Conservation (phyloP, 2,888 invertebrate genomes). For the Halictus ligatus region DNA sequence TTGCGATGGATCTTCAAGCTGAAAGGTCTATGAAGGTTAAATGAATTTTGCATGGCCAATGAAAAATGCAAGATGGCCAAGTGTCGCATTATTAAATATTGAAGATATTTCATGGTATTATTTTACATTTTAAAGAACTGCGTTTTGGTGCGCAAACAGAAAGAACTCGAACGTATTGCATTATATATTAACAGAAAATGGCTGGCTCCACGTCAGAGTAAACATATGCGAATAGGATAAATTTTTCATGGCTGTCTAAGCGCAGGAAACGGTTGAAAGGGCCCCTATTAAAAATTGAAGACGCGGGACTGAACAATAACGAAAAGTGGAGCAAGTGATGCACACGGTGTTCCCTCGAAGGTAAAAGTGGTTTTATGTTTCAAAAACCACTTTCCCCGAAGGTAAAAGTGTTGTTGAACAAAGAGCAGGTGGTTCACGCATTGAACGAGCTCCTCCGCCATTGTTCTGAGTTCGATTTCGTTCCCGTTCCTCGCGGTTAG, state of each 20-base stretch:
- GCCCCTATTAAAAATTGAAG: background rate
- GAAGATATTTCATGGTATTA: too few species aligned
- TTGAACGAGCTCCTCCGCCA: background rate
- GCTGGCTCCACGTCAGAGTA: background rate
- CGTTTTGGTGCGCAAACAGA: background rate
- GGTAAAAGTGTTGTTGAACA: background rate
- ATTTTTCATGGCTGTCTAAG: background rate
- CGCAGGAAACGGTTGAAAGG: background rate
- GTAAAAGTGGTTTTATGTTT: constrained; percentile 1
- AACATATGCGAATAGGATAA: background rate
- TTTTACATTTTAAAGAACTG: background rate
- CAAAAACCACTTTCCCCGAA: background rate
- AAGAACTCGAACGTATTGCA: background rate
- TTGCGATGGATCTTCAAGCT: too few species aligned
- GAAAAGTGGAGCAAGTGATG: background rate
- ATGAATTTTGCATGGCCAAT: background rate
- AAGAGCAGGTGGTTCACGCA: background rate
- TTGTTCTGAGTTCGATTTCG: constrained; percentile 19
- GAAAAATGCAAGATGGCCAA: background rate
- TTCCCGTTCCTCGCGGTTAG: background rate
- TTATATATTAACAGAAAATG: background rate
- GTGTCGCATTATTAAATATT: background rate
- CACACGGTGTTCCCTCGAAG: background rate
- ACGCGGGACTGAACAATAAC: background rate
- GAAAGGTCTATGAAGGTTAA: background rate